A percentile compares a stretch with the other conserved stretches of the same genome.
Evolutionary conservation across 1,140 invertebrate genomes (phyloP).

Genomic region (Phthorimaea operculella): DNA sequence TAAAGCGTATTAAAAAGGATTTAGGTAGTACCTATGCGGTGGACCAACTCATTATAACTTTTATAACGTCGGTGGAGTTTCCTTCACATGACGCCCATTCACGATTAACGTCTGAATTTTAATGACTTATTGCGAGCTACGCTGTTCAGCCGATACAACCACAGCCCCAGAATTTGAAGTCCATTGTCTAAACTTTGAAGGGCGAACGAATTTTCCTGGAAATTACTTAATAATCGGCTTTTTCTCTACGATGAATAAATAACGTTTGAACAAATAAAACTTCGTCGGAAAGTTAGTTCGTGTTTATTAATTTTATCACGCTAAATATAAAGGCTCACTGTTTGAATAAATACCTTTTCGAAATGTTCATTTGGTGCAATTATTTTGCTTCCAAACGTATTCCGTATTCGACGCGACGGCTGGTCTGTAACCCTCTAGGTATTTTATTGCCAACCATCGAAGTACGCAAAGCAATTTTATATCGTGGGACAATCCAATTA

Average conservation of each 20-base stretch:
- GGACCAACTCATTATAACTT: constrained; percentile 34
- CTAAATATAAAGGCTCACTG: too few species aligned
- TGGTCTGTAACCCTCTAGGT: constrained; percentile 14
- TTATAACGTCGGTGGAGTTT: constrained; percentile 30
- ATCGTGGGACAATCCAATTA: constrained; percentile 57
- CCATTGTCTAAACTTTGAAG: background rate
- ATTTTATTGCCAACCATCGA: constrained; percentile 34
- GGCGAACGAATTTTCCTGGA: too few species aligned
- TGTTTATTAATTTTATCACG: too few species aligned
- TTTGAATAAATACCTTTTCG: too few species aligned
- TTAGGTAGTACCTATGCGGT: constrained; percentile 18
- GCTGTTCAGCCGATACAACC: background rate
- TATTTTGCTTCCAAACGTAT: constrained; percentile 11
- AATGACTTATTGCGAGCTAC: constrained; percentile 28
- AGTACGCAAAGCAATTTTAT: constrained; percentile 52
- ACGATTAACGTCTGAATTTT: constrained; percentile 30
- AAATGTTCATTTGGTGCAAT: too few species aligned
- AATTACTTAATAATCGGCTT: too few species aligned
- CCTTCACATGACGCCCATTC: constrained; percentile 10
- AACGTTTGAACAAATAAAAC: too few species aligned
- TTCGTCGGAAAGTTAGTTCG: too few species aligned
- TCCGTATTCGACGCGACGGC: constrained; percentile 23
- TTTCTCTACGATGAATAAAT: too few species aligned
- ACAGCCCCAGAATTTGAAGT: background rate
- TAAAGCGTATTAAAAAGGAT: too few species aligned